Evolutionary conservation across 2,888 invertebrate genomes (phyloP), one percentile per base, ranked within the genome.

Genomic region (Polydrusus cervinus): DNA sequence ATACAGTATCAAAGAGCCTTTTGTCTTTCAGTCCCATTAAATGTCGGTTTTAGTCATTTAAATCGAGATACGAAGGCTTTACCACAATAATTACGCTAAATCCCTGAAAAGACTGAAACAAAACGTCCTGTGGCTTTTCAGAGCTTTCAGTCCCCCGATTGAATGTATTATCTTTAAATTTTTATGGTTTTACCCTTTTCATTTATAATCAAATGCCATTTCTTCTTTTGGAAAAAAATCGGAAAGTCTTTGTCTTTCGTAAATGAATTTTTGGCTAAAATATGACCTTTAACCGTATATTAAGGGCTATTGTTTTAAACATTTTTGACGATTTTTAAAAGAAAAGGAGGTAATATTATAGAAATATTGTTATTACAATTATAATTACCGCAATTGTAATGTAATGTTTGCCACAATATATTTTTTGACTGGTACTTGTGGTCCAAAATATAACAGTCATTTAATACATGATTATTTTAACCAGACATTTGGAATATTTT

Each of bases 91-190:
- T 38, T 60, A 60, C 38, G 57, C 18, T 38, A 11, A 60, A 60
- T 60, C 38, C 38, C 38, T 60, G 57, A 18, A 60, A 60, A 60
- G 57, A 60, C 38, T 38, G 16, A 38, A 60, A 60, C 38, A 60
- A 38, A 60, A 38, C 57, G 38, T 60, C 16, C 57, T 38, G 16
- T 11, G 57, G 38, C 57, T 60, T 60, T 60, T 60, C 38, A 60
- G 57, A 38, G 38, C 38, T 40, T 60, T 60, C 38, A 16, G 38
- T 11, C 10, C 38, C 16, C 16, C 38, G 38, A 38, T 60, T 60
- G 38, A 60, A 60, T 60, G 38, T 16, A 60, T 38, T 40, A 38
- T 60, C 38, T 16, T 38, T 38, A 38, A 34, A 38, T 38, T 60
- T 60, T 60, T 60, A 38, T 60, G 38, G 38, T 18, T 16, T 14